Evolutionary conservation across 1,140 invertebrate genomes (phyloP).

Genomic region (Aphelenchoides besseyi): DNA sequence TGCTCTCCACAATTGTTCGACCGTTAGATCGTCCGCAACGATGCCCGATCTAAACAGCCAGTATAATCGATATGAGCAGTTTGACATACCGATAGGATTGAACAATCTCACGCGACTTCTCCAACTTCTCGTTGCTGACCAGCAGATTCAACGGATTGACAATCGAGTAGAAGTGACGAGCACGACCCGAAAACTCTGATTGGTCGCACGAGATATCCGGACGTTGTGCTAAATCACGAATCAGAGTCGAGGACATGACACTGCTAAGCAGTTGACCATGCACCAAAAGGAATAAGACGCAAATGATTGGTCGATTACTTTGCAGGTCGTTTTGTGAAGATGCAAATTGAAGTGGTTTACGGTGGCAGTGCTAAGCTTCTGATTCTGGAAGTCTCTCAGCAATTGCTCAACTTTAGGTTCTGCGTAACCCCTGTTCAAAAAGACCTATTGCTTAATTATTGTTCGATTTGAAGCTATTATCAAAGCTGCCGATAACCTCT

Average conservation of each 20-base stretch:
- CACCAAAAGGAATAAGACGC: no score
- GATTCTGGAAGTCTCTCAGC: no score
- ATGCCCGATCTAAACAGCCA: constrained; percentile 69
- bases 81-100: constrained; percentile 71
- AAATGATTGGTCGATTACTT: no score
- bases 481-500: no score
- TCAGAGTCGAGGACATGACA: background rate
- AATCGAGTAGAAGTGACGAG: constrained; percentile 86
- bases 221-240: constrained; percentile 1
- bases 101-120: constrained; percentile 74
- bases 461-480: no score
- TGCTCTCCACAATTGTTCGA: constrained; percentile 80
- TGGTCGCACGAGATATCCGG: constrained; percentile 69
- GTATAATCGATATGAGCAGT: background rate
- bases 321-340: no score
- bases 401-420: no score
- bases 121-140: constrained; percentile 72
- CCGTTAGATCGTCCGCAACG: constrained; percentile 69
- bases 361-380: no score
- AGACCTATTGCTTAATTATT: no score
- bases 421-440: no score
- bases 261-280: no score
- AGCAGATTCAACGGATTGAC: constrained; percentile 87
- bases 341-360: no score
- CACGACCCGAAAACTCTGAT: constrained; percentile 80